phyloP scores from a whole-genome alignment of 2,797 vertebrate genomes.

The Spondyliosoma cantharus region DNA sequence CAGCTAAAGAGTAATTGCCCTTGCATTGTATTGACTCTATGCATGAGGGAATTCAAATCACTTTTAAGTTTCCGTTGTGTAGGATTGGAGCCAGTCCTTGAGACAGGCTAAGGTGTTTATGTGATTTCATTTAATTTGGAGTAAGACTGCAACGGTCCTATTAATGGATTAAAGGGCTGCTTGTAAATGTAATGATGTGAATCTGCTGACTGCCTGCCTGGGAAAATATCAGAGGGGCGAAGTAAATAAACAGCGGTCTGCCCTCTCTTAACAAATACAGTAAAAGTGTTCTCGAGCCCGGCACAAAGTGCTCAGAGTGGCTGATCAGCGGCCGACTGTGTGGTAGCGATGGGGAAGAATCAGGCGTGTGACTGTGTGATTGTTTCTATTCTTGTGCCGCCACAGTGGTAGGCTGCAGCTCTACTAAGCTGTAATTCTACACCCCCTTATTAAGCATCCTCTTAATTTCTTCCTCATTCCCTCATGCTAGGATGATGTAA shows the following conservation, averaged over 20 bases:
- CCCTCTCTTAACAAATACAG: conserved; percentile 35
- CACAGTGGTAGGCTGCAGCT: conserved; percentile 3
- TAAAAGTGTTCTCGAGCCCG: conserved; percentile 22
- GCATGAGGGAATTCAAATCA: conserved; percentile 77
- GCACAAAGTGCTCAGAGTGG: background rate
- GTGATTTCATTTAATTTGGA: conserved; percentile 77
- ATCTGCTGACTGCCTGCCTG: conserved; percentile 68
- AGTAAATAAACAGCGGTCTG: conserved; percentile 54
- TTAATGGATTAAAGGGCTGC: conserved; percentile 76
- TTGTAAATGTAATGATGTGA: conserved; percentile 73
- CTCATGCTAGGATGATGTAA: background rate
- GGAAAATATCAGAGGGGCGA: conserved; percentile 43
- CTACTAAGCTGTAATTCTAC: conserved; percentile 8
- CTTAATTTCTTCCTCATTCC: background rate
- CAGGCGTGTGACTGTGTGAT: background rate
- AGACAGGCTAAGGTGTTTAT: conserved; percentile 73
- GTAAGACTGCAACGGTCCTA: conserved; percentile 68
- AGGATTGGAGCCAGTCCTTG: conserved; percentile 62
- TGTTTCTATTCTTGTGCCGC: background rate
- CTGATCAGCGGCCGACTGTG: conserved; percentile 1
- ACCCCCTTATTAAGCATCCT: background rate
- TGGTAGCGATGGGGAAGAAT: background rate
- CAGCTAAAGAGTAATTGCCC: conserved; percentile 74
- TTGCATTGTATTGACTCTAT: conserved; percentile 72
- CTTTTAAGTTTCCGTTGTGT: conserved; percentile 72